Base-by-base conservation (phyloP, 1,140 invertebrate species). In the Hycleus cichorii region DNA sequence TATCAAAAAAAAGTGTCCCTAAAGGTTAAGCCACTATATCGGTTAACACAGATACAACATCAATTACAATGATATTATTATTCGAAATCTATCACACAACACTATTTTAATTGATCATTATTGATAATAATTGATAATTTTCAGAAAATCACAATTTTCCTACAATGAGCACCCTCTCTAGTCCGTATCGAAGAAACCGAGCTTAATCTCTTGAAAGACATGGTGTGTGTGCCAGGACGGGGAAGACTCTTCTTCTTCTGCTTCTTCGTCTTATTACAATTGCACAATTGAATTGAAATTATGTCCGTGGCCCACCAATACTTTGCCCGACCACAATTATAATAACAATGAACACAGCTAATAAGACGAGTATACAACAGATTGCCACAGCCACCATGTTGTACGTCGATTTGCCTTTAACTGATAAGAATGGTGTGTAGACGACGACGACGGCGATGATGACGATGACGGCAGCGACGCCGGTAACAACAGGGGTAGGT, bases 351-450 rank as follows among this genome's bases (percentile, higher is more conserved):
- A 89, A 89, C 56, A 88, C 85, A 57, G 83, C 80, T 64, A 89
- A 77, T 57, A 89, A 77, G 62, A 89, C 84, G 53, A 88, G 76
- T 64, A 89, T 86, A 74, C 85, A 88, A 75, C 86, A 88, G 63
- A 89, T 87, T 66, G 85, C 86, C 60, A 89, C 85, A 26, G 85
- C 85, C 63, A 89, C 83, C 86, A 89, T 88, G 60, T 68, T 74
- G 60, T 39, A 24, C 43, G 47, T 40, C 32, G 55, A 47, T 50
- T 12, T 49, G 48, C 10, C 25, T 18, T 18, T 47, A 27, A 46
- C 57, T 48, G 42, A 44, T 24, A 32, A 32, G 32, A 32, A 32
- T 5, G 32, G 8, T 18, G 3, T 39, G 39, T 11, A n/a, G 18
- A 9, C 2, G 42, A 26, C 39, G 11, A 39, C 32, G 8, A 3